Conservation (phyloP, 2,888 invertebrate genomes). For the Alcis repandata region DNA sequence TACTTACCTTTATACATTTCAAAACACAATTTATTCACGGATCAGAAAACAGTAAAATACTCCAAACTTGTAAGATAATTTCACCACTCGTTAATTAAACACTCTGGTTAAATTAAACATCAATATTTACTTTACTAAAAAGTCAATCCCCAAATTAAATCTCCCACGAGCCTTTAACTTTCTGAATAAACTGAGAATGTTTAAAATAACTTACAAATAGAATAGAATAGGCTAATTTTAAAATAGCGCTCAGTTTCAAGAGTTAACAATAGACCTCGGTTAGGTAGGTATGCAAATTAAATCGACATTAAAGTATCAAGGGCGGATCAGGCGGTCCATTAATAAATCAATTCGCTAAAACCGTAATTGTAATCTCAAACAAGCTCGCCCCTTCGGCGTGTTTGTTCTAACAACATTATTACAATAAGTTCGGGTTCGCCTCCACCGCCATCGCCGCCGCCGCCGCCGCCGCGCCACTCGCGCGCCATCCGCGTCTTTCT, state of each 20-base stretch:
- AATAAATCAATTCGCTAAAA: slow-evolving; percentile 87
- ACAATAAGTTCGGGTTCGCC: slow-evolving; percentile 82
- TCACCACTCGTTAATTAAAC: neutral
- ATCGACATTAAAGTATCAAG: slow-evolving; percentile 85
- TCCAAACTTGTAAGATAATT: neutral
- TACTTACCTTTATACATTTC: too few relatives aligned
- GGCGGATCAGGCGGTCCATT: slow-evolving; percentile 85
- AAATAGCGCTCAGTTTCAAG: slow-evolving; percentile 43
- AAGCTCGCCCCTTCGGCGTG: slow-evolving; percentile 78
- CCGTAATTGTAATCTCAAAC: slow-evolving; percentile 87
- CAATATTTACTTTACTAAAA: slow-evolving; percentile 20
- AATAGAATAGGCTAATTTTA: slow-evolving; percentile 39
- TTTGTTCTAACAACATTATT: slow-evolving; percentile 86
- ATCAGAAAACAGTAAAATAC: neutral
- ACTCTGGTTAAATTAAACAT: neutral
- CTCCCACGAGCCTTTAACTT: slow-evolving; percentile 12
- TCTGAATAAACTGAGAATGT: slow-evolving; percentile 19
- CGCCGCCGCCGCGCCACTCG: slow-evolving; percentile 46
- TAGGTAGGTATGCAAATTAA: slow-evolving; percentile 75
- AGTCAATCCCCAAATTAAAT: slow-evolving; percentile 29
- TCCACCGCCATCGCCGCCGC: slow-evolving; percentile 42
- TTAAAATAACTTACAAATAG: slow-evolving; percentile 26
- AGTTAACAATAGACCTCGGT: slow-evolving; percentile 43
- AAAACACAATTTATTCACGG: too few relatives aligned
- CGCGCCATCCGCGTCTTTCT: slow-evolving; percentile 64